Percentiles rank a stretch among this genome's conserved stretches.
These are phyloP conservation scores for Drosophila grimshawi DNA, from an alignment of 1,140 invertebrate species.

Conservation along the genomic window DNA sequence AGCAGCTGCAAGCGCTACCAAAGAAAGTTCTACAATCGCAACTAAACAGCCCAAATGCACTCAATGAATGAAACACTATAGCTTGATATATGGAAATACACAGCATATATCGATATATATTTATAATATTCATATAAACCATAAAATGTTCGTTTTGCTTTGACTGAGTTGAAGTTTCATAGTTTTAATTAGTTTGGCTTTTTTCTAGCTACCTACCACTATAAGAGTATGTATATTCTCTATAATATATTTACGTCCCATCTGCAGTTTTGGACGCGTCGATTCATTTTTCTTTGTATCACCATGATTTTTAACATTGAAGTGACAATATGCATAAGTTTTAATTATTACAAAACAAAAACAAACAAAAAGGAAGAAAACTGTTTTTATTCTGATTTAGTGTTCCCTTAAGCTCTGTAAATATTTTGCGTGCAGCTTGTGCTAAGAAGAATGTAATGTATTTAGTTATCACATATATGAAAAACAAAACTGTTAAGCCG, in stretches of 20 bases:
- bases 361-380: background rate
- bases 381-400: constrained; percentile 22
- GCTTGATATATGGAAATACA: constrained; percentile 10
- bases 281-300: background rate
- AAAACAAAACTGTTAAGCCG: constrained; percentile 49
- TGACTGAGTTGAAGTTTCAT: constrained; percentile 78
- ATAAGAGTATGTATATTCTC: background rate
- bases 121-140: constrained; percentile 18
- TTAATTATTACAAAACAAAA: background rate
- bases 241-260: too few species aligned
- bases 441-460: constrained; percentile 11
- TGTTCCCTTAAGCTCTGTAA: constrained; percentile 51
- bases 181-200: constrained; percentile 51
- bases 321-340: constrained; percentile 37
- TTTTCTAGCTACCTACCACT: background rate
- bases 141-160: constrained; percentile 70
- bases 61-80: background rate
- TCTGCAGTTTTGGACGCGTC: too few species aligned
- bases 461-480: constrained; percentile 11
- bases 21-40: constrained; percentile 84
- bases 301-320: constrained; percentile 14
- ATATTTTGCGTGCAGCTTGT: constrained; percentile 55
- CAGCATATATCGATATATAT: constrained; percentile 10
- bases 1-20: constrained; percentile 82
- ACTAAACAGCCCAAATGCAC: constrained; percentile 38